Percentiles rank a stretch among this genome's conserved stretches.
Evolutionary conservation across 2,113 vertebrate species (phyloP).

Genomic region (Anser brachyrhynchus): DNA sequence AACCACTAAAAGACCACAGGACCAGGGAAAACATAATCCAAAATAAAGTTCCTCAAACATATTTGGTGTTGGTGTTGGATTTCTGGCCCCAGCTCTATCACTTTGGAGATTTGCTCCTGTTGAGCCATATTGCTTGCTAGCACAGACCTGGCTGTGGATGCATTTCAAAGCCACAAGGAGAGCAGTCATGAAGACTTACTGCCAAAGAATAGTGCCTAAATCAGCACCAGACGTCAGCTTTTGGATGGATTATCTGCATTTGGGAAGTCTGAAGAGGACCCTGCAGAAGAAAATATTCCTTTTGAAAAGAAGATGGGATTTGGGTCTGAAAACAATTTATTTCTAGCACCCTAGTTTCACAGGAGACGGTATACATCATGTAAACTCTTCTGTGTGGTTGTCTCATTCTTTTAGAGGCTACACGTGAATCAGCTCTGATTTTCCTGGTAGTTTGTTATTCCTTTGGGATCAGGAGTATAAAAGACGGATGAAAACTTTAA

Average conservation of each 20-base stretch:
- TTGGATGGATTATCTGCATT: not conserved
- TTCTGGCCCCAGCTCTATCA: not conserved
- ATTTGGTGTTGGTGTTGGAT: not conserved
- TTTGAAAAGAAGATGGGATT: not conserved
- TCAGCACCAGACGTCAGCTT: not conserved
- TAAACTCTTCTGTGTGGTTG: not conserved
- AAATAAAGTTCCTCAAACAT: not conserved
- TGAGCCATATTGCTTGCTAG: not conserved
- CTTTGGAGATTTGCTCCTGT: not conserved
- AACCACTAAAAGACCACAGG: rapidly evolving
- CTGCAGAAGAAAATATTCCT: not conserved
- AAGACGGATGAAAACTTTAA: not conserved
- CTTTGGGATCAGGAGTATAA: not conserved
- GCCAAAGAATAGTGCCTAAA: not conserved
- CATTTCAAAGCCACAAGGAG: not conserved
- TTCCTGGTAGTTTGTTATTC: not conserved
- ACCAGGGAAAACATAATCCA: not conserved
- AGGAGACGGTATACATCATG: rapidly evolving
- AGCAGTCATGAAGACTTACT: not conserved
- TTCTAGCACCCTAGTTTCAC: not conserved
- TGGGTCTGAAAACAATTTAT: not conserved
- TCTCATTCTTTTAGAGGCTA: not conserved
- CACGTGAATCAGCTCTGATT: not conserved
- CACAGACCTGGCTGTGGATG: not conserved
- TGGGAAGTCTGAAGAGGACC: not conserved